These are phyloP conservation scores for Nylanderia fulva DNA, from an alignment of 1,140 invertebrate genomes.

Conservation along the genomic window DNA sequence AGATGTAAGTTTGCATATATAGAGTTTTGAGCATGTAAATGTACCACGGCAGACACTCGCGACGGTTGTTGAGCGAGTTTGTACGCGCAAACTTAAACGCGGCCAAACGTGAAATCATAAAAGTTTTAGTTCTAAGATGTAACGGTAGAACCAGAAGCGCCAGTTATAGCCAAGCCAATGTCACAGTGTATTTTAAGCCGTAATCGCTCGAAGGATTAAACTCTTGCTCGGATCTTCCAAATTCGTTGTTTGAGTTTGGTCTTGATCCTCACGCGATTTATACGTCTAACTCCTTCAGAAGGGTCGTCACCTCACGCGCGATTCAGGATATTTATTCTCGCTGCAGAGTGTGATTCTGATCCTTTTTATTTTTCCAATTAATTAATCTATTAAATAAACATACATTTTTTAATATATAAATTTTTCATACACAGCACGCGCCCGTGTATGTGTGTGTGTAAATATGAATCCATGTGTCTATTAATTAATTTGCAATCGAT, in stretches of 20 bases:
- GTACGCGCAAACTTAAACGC: conserved; percentile 51
- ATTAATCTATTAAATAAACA: not conserved
- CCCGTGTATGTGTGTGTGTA: too few relatives aligned
- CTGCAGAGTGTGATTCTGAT: not conserved
- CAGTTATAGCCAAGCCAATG: conserved; percentile 5
- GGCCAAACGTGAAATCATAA: conserved; percentile 59
- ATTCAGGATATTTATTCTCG: not conserved
- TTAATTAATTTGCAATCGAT: not conserved
- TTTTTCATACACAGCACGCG: too few relatives aligned
- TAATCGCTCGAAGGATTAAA: conserved; percentile 52
- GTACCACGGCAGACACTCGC: conserved; percentile 10
- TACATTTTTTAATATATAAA: too few relatives aligned
- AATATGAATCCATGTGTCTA: not conserved
- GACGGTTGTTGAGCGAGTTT: conserved; percentile 35
- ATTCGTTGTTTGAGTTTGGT: conserved; percentile 48
- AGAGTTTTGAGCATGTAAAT: conserved; percentile 49
- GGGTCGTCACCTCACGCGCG: not conserved
- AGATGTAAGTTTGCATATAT: conserved; percentile 25
- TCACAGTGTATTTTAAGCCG: conserved; percentile 44
- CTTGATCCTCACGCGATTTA: conserved; percentile 20
- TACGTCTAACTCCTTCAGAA: conserved; percentile 3
- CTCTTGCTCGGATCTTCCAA: conserved; percentile 2
- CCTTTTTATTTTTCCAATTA: not conserved
- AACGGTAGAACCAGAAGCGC: not conserved
- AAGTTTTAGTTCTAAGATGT: conserved; percentile 42